A percentile compares a stretch with the other conserved stretches of the same genome.
phyloP scores from a whole-genome alignment of 1,140 invertebrate species.

The Drosophila bocki region DNA sequence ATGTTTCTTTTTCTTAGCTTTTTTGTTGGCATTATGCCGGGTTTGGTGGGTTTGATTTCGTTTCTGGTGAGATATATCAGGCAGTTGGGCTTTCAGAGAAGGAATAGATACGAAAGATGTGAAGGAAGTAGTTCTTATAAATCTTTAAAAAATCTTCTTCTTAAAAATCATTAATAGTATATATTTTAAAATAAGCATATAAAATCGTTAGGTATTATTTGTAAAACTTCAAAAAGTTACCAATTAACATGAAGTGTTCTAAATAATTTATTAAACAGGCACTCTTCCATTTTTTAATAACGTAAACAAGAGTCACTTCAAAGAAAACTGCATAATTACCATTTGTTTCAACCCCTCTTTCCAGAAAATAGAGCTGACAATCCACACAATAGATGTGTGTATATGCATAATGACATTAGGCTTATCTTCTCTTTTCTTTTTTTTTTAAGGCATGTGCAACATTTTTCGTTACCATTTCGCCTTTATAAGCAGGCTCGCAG shows the following conservation, averaged over 20 bases:
- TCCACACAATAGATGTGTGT: slow-evolving; percentile 21
- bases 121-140: neutral
- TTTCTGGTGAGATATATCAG: slow-evolving; percentile 19
- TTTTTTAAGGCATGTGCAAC: slow-evolving; percentile 38
- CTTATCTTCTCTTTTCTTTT: slow-evolving; percentile 28
- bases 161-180: too few species aligned
- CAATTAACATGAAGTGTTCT: neutral
- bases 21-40: neutral
- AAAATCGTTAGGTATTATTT: neutral
- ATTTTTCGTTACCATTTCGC: slow-evolving; percentile 30
- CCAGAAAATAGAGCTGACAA: slow-evolving; percentile 13
- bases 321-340: neutral
- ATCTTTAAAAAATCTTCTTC: neutral
- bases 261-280: neutral
- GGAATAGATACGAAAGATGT: slow-evolving; percentile 1
- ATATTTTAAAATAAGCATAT: neutral
- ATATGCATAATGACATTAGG: slow-evolving; percentile 45
- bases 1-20: neutral
- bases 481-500: slow-evolving; percentile 35
- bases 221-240: neutral
- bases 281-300: neutral
- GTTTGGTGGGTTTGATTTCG: slow-evolving; percentile 3
- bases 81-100: too few species aligned
- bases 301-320: neutral
- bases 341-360: slow-evolving; percentile 8